Evolutionary conservation across 2,888 invertebrate genomes (phyloP), one percentile per base, ranked within the genome.

Genomic region (Amiota communis): DNA sequence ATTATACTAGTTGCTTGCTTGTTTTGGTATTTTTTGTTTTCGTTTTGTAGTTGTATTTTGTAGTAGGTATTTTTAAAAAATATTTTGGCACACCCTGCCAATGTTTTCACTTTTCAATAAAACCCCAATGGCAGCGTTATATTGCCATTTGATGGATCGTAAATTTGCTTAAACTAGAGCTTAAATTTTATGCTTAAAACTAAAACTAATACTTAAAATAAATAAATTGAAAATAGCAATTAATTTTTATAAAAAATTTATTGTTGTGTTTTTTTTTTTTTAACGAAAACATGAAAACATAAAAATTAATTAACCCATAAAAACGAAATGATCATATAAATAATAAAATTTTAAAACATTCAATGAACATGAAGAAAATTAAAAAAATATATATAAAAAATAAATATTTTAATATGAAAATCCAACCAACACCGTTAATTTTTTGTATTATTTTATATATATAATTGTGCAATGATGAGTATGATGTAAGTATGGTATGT

Each of bases 221-320:
- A 57, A 72, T 49, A 75, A 63, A 72, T 72, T 70, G 74, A 70
- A 77, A 76, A 63, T 64, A 59, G 17, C 57, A 57, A 64, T 36
- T 17, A 63, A 63, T 63, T 63, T 63, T 23, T 4, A 17, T 59
- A 59, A 23, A 36, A 13, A 63, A 36, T 63, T 63, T 63, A 36
- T 63, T 63, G 46, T 13, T 63, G n/a, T 36, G 11, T 63, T 63
- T 63, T 51, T n/a, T 2, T 23, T n/a, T n/a, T n/a, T 51, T 2
- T 23, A 63, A 63, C 13, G 13, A 63, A 63, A 63, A 17, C 23
- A 63, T 63, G 46, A 63, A 23, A 63, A 17, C 23, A 46, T 63
- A 63, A 63, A 23, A 63, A 4, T 63, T 46, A 36, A 36, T 12
- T 11, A 63, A 63, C 12, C n/a, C 15, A n/a, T 46, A 12, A 20